Evolutionary conservation across 1,140 invertebrate genomes (phyloP), one percentile per base, ranked within the genome.

Genomic region (Trichonephila clavata): DNA sequence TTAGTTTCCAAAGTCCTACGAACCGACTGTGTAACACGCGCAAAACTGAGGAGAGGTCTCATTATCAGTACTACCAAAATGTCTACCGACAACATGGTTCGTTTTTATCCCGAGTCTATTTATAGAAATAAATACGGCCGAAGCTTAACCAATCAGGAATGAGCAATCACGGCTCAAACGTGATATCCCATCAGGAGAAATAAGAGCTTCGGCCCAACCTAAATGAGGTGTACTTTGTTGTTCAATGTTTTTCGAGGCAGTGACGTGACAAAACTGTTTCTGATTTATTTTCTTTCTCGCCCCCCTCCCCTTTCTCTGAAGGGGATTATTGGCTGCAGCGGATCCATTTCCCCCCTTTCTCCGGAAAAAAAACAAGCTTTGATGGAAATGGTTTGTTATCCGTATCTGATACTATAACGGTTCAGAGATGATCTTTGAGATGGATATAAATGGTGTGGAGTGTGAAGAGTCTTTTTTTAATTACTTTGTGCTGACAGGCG

Each of bases 221-320:
- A 63, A 86, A 86, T 86, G 84, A 86, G 84, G 60, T 61, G 57
- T 60, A 39, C 32, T 86, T 86, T 63, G 27, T 86, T 57, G n/a
- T 81, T 50, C 43, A 39, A 32, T 86, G 57, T 86, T 86, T 81
- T 61, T 86, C 84, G 84, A 61, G n/a, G 24, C 60, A 63, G 59
- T n/a, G 83, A 86, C 83, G 59, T n/a, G 83, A 86, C 83, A 86
- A 86, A 87, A 89, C 63, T 32, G 86, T 89, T 89, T 60, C 39
- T 50, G 43, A 71, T 89, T 50, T 68, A 71, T 68, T 89, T 71
- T 27, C 21, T 7, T 39, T 7, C 20, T 71, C 39, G 63, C n/a
- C 16, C 21, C 50, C 8, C 8, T 50, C 8, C 43, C 6, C 5
- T 50, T 50, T 3, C 10, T 50, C 24, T 68, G 24, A 10, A 65